A percentile compares a stretch with the other conserved stretches of the same genome.
phyloP scores from a whole-genome alignment of 2,888 invertebrate species.

The Lasioglossum malachurum region DNA sequence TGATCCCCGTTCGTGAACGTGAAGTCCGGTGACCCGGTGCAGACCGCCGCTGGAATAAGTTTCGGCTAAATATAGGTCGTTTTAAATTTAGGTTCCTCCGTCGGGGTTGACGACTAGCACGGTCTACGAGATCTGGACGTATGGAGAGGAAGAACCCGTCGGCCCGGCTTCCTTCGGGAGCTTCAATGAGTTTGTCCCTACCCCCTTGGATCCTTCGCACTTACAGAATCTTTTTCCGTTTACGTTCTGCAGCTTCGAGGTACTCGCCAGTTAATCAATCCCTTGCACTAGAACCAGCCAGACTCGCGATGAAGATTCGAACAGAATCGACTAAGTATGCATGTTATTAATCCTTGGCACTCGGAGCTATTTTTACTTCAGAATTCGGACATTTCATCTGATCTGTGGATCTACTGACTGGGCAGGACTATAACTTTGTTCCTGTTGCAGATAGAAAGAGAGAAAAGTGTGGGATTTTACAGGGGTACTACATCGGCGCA shows the following conservation, averaged over 20 bases:
- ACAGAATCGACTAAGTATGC: neutral
- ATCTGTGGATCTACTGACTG: too few relatives aligned
- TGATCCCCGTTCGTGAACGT: slow-evolving; percentile 56
- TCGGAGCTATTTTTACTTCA: too few relatives aligned
- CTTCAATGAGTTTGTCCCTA: slow-evolving; percentile 25
- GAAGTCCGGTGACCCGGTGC: slow-evolving; percentile 77
- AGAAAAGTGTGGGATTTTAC: too few relatives aligned
- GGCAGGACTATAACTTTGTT: too few relatives aligned
- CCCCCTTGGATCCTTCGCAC: slow-evolving; percentile 2
- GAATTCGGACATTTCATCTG: too few relatives aligned
- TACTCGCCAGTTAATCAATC: neutral
- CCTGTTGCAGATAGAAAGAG: too few relatives aligned
- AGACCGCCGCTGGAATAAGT: slow-evolving; percentile 71
- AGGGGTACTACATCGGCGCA: too few relatives aligned
- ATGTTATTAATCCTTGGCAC: too few relatives aligned
- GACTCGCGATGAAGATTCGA: neutral
- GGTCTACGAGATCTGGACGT: slow-evolving; percentile 62
- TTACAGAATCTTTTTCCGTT: slow-evolving; percentile 2
- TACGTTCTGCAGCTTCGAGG: neutral
- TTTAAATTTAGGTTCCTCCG: slow-evolving; percentile 66
- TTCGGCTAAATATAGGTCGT: slow-evolving; percentile 75
- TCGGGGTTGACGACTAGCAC: slow-evolving; percentile 69
- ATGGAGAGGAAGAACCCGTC: slow-evolving; percentile 30
- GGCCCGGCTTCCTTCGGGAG: slow-evolving; percentile 10
- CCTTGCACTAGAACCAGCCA: neutral